Conservation (phyloP, 1,140 invertebrate genomes). For the Dysdera silvatica region DNA sequence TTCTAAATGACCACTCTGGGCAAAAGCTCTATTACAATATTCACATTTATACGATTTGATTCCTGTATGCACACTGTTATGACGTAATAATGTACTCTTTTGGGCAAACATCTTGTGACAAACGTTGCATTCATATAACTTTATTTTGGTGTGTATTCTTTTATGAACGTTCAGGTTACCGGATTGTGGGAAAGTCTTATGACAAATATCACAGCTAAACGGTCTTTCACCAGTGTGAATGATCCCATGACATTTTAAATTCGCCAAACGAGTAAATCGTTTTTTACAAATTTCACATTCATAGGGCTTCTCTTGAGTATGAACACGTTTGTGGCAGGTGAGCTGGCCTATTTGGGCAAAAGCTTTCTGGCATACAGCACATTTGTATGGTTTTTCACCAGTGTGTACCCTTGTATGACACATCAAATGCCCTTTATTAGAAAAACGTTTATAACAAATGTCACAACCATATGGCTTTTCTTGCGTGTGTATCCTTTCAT, state of each 20-base stretch:
- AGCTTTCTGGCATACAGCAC: neutral
- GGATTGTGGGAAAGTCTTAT: neutral
- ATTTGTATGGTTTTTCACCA: no score
- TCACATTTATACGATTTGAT: slow-evolving; percentile 31
- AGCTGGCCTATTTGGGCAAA: neutral
- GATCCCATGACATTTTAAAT: neutral
- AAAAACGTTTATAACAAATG: no score
- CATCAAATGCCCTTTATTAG: no score
- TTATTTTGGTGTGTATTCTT: slow-evolving; percentile 60
- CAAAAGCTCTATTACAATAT: neutral
- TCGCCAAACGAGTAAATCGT: neutral
- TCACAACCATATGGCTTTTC: no score
- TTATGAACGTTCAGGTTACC: slow-evolving; percentile 80
- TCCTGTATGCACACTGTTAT: slow-evolving; percentile 53
- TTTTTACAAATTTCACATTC: neutral
- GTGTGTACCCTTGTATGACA: no score
- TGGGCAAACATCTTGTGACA: slow-evolving; percentile 80
- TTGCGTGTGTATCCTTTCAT: no score
- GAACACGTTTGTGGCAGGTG: neutral
- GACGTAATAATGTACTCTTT: slow-evolving; percentile 83
- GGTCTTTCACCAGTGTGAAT: slow-evolving; percentile 55
- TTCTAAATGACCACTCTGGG: neutral
- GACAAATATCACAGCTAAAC: slow-evolving; percentile 48
- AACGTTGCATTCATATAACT: slow-evolving; percentile 67
- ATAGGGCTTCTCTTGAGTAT: neutral